Evolutionary conservation across 2,797 vertebrate genomes (phyloP).

Genomic region (Clamator glandarius): DNA sequence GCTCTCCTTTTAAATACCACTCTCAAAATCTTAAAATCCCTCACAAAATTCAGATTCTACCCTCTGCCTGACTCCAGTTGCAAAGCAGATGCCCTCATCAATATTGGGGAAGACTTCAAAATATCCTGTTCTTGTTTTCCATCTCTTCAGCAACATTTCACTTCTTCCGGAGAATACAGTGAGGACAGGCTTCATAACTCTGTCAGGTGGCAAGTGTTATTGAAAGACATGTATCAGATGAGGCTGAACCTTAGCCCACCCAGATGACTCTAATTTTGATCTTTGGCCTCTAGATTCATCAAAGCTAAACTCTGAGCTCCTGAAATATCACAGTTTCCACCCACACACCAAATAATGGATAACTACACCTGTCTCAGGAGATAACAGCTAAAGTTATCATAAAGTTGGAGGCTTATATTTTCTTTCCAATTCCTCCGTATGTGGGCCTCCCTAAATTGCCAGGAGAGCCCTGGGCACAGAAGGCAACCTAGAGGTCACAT

Average conservation of each 20-base stretch:
- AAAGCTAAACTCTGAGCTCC: conserved; percentile 13
- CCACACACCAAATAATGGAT: conserved; percentile 1
- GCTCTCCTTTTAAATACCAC: not conserved
- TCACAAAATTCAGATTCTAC: not conserved
- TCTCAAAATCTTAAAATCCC: not conserved
- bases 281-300: conserved; percentile 14
- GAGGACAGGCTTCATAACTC: not conserved
- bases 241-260: not conserved
- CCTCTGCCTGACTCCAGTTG: not conserved
- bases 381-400: not conserved
- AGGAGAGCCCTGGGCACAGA: not conserved
- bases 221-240: not conserved
- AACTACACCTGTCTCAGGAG: not conserved
- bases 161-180: not conserved
- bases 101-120: not conserved
- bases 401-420: not conserved
- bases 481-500: fast-evolving
- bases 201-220: not conserved
- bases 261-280: conserved; percentile 18
- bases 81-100: not conserved
- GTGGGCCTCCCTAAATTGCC: not conserved
- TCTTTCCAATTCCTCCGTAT: not conserved
- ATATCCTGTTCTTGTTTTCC: conserved; percentile 9
- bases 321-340: conserved; percentile 33
- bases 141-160: not conserved